Evolutionary conservation across 2,113 vertebrate species (phyloP).

Genomic region (Sinocyclocheilus anophthalmus): DNA sequence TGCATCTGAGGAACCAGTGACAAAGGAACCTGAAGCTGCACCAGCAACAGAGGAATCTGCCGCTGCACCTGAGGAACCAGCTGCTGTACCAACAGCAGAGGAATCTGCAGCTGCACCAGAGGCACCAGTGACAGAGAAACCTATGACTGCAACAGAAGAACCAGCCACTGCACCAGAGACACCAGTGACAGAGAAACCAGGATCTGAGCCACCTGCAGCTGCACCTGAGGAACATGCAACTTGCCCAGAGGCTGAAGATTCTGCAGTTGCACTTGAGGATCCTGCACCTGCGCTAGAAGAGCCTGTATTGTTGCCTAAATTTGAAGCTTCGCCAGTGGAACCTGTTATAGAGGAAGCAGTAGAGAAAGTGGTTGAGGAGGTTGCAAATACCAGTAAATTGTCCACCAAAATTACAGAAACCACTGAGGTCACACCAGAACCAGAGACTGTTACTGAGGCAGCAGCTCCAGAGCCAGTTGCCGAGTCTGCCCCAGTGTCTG

Average conservation of each 20-base stretch:
- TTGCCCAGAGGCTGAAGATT: constrained; percentile 16
- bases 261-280: too few relatives aligned
- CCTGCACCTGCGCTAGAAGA: constrained; percentile 41
- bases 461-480: constrained; percentile 36
- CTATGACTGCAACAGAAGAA: not conserved
- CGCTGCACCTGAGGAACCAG: constrained; percentile 29
- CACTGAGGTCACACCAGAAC: constrained; percentile 17
- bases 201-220: not conserved
- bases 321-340: constrained; percentile 30
- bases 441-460: constrained; percentile 43
- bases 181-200: constrained; percentile 10
- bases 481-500: constrained; percentile 36
- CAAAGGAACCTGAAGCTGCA: not conserved
- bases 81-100: constrained; percentile 6
- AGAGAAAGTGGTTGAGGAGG: constrained; percentile 38
- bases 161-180: not conserved
- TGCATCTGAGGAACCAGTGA: not conserved
- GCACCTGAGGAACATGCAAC: constrained; percentile 23
- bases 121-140: constrained; percentile 13
- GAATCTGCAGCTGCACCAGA: constrained; percentile 12
- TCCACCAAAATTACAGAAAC: constrained; percentile 18
- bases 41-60: not conserved
- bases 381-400: constrained; percentile 34
- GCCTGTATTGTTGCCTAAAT: not conserved
- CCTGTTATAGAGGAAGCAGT: constrained; percentile 42